phyloP scores from a whole-genome alignment of 2,113 vertebrate genomes.

The Ochotona curzoniae region DNA sequence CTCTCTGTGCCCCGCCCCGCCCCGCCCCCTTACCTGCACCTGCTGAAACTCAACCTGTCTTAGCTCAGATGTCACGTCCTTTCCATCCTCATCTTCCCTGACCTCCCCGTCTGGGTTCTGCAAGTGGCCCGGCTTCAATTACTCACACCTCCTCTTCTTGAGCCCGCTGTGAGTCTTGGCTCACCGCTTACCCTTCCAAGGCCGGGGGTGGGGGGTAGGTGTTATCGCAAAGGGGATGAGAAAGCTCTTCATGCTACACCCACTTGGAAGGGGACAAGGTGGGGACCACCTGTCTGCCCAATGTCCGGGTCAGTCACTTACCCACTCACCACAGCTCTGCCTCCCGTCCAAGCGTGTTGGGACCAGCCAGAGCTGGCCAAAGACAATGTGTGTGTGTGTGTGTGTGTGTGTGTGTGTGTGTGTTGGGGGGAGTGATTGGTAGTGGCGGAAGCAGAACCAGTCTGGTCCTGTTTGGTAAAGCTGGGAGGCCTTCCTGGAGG shows the following conservation, averaged over 20 bases:
- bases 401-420: not conserved
- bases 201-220: no score
- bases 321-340: not conserved
- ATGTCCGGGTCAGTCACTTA: not conserved
- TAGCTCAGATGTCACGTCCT: conserved; percentile 69
- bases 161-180: not conserved
- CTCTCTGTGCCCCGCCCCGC: not conserved
- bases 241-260: no score
- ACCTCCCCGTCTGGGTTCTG: not conserved
- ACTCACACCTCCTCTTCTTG: not conserved
- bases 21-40: not conserved
- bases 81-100: not conserved
- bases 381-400: not conserved
- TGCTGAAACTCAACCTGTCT: conserved; percentile 72
- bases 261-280: no score
- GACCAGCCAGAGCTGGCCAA: not conserved
- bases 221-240: not conserved
- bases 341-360: not conserved
- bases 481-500: not conserved
- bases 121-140: not conserved
- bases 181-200: not conserved
- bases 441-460: not conserved
- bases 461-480: not conserved
- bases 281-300: not conserved
- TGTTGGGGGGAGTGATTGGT: not conserved